A percentile compares a stretch with the other conserved stretches of the same genome.
These are phyloP conservation scores for Hermaeophaga mercurialis DNA, from an alignment of 2,888 invertebrate genomes.

Conservation along the genomic window DNA sequence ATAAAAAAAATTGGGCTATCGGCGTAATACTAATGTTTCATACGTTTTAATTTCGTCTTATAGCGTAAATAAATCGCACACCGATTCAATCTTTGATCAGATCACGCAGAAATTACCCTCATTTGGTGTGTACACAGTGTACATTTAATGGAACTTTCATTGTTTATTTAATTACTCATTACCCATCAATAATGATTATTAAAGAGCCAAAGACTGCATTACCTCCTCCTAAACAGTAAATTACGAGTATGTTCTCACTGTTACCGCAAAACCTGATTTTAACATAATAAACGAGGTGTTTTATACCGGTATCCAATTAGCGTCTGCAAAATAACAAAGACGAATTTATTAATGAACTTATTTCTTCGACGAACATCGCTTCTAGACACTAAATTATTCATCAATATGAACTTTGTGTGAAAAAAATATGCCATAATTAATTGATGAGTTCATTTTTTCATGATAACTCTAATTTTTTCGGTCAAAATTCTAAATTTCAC, in stretches of 20 bases:
- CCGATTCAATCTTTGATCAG: background rate
- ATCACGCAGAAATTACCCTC: background rate
- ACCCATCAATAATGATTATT: constrained; percentile 18
- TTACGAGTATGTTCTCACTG: constrained; percentile 27
- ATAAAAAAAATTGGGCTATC: too few relatives aligned
- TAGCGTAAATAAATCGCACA: too few relatives aligned
- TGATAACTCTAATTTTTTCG: too few relatives aligned
- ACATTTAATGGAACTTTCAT: constrained; percentile 1
- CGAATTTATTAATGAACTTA: constrained; percentile 15
- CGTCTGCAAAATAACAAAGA: constrained; percentile 18
- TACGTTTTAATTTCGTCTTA: too few relatives aligned
- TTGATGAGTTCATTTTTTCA: too few relatives aligned
- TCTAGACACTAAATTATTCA: too few relatives aligned
- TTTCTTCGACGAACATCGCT: constrained; percentile 6
- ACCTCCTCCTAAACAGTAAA: constrained; percentile 17
- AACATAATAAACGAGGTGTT: constrained; percentile 27
- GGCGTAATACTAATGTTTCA: too few relatives aligned
- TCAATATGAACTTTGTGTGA: too few relatives aligned
- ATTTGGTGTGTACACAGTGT: constrained; percentile 1
- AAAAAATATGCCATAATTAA: too few relatives aligned
- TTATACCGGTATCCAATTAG: constrained; percentile 20
- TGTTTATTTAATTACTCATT: constrained; percentile 12
- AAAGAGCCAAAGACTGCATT: constrained; percentile 12
- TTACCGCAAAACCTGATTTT: constrained; percentile 16
- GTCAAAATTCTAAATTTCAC: too few relatives aligned